These are phyloP conservation scores for Nymphalis polychloros DNA, from an alignment of 2,888 invertebrate genomes.

Conservation along the genomic window DNA sequence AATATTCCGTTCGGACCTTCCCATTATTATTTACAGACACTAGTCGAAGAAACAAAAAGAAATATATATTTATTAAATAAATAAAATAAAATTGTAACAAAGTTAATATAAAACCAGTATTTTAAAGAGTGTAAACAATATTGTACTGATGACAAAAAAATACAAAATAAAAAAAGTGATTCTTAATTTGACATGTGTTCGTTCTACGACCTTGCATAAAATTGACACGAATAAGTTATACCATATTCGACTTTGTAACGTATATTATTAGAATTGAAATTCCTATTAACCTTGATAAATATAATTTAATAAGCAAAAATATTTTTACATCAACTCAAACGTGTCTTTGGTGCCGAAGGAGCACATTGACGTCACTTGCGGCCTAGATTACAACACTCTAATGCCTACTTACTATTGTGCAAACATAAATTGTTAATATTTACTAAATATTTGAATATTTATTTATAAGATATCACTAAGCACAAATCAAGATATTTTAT, in stretches of 20 bases:
- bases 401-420: slow-evolving; percentile 25
- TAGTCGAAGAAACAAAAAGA: too few relatives aligned
- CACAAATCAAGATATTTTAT: not conserved
- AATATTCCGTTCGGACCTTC: too few relatives aligned
- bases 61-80: too few relatives aligned
- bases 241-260: not conserved
- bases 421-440: slow-evolving; percentile 26
- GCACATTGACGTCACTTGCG: slow-evolving; percentile 48
- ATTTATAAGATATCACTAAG: slow-evolving; percentile 9
- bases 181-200: not conserved
- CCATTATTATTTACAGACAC: too few relatives aligned
- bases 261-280: not conserved
- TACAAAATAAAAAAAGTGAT: slow-evolving; percentile 1
- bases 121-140: not conserved
- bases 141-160: not conserved
- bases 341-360: slow-evolving; percentile 19
- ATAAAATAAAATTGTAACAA: too few relatives aligned
- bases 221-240: not conserved
- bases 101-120: too few relatives aligned
- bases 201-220: slow-evolving; percentile 10
- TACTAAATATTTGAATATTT: slow-evolving; percentile 22
- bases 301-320: slow-evolving; percentile 26
- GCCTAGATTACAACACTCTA: slow-evolving; percentile 47
- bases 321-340: slow-evolving; percentile 30
- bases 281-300: not conserved